These are phyloP conservation scores for Idaea dimidiata DNA, from an alignment of 2,888 invertebrate genomes.

Conservation along the genomic window DNA sequence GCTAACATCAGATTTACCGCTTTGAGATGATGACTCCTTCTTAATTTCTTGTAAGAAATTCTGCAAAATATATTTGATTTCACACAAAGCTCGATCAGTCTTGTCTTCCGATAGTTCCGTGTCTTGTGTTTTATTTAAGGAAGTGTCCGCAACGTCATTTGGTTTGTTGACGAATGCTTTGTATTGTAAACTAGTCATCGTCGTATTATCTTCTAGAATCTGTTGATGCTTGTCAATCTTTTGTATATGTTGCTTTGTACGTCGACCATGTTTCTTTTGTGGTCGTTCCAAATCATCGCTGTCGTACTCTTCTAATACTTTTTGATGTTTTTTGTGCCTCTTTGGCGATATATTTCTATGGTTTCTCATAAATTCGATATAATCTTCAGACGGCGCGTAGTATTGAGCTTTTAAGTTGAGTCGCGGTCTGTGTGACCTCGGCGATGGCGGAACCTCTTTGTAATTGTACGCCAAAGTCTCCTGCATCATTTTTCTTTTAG, in stretches of 20 bases:
- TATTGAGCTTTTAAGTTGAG: constrained; percentile 62
- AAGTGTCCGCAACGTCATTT: constrained; percentile 37
- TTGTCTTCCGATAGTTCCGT: constrained; percentile 46
- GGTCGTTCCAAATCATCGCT: constrained; percentile 23
- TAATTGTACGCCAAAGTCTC: constrained; percentile 42
- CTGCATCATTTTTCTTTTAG: constrained; percentile 53
- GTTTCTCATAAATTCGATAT: constrained; percentile 6
- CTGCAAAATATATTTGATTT: constrained; percentile 71
- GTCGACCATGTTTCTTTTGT: constrained; percentile 10
- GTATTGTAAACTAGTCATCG: constrained; percentile 40
- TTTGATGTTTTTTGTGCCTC: constrained; percentile 25
- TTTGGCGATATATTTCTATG: constrained; percentile 26
- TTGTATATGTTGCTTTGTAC: constrained; percentile 18
- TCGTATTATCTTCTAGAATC: constrained; percentile 35
- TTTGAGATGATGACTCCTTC: constrained; percentile 51
- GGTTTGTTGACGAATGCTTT: constrained; percentile 36
- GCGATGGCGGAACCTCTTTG: constrained; percentile 68
- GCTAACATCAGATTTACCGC: constrained; percentile 43
- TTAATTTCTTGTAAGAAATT: constrained; percentile 67
- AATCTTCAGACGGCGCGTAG: constrained; percentile 47
- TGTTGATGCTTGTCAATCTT: constrained; percentile 21
- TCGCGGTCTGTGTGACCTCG: constrained; percentile 58
- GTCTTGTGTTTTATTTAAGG: constrained; percentile 51
- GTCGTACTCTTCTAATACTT: constrained; percentile 27
- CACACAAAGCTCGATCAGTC: constrained; percentile 65